Evolutionary conservation across 1,140 invertebrate species (phyloP), one percentile per base, ranked within the genome.

Genomic region (Belonocnema kinseyi): DNA sequence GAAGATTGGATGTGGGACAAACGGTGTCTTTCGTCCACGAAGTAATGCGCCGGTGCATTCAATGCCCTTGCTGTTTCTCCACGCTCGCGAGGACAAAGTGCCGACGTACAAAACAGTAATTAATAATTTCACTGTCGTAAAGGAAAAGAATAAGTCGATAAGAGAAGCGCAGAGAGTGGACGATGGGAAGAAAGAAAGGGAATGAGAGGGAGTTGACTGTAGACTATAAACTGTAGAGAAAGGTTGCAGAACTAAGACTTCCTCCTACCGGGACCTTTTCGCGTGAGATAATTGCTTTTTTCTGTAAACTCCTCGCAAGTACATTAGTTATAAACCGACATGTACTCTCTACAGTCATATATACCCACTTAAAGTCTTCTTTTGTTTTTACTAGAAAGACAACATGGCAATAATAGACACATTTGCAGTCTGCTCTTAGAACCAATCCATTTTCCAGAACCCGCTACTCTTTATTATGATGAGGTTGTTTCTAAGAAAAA

Each of bases 41-140:
- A 26, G 50, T 40, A 21, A 72, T 40, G 40, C 51, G 54, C 33
- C 26, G 26, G 40, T 33, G 7, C 61, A 66, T 13, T 40, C 26
- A 40, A 50, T 71, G 50, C 53, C 56, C 56, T 80, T 66, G 73
- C 74, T 74, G 79, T 81, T 81, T 79, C 80, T 82, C 77, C 81
- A 82, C 75, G 79, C 82, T 80, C 53, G 61, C 73, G 78, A 76
- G 58, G 72, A 79, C 76, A 78, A 82, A 76, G 78, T 75, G 74
- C 77, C 80, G 77, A 78, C 79, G 52, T 84, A 83, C 85, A 88
- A 88, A 88, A 87, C 83, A 83, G 77, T 87, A 86, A 87, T 88
- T 88, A 88, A 88, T 88, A 87, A 87, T 88, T 88, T 86, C 82
- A 88, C 85, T 85, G 85, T 84, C 84, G 80, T 85, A 84, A 86